These are phyloP conservation scores for Chrysolina haemoptera DNA, from an alignment of 2,888 invertebrate genomes.

Conservation along the genomic window DNA sequence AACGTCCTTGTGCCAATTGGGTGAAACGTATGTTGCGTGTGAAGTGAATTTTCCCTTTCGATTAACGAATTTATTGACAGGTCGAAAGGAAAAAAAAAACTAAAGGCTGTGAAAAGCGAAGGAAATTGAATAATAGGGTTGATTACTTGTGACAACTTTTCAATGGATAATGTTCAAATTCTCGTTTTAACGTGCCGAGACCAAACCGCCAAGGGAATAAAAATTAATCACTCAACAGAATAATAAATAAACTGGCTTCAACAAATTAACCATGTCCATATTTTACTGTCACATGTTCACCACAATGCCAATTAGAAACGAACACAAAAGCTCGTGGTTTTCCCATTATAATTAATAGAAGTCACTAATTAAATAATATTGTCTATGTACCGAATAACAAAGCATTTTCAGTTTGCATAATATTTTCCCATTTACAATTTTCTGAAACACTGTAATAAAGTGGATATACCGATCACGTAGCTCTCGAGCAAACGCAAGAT, in stretches of 20 bases:
- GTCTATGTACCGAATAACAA: background rate
- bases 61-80: no score
- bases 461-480: background rate
- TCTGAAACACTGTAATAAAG: background rate
- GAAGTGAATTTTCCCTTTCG: no score
- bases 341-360: conserved; percentile 23
- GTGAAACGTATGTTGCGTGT: no score
- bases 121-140: background rate
- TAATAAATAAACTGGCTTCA: conserved; percentile 14
- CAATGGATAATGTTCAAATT: background rate
- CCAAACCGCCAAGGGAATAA: conserved; percentile 6
- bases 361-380: conserved; percentile 23
- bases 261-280: conserved; percentile 12
- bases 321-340: conserved; percentile 21
- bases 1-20: no score
- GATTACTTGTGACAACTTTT: background rate
- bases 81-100: background rate
- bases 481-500: background rate
- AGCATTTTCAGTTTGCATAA: conserved; percentile 10
- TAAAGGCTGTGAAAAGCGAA: background rate
- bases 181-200: background rate
- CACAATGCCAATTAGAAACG: conserved; percentile 20
- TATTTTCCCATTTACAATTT: conserved; percentile 5
- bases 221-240: conserved; percentile 13
- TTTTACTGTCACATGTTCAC: conserved; percentile 17